These are phyloP conservation scores for Pluvialis apricaria DNA, from an alignment of 2,113 vertebrate species.

Conservation along the genomic window DNA sequence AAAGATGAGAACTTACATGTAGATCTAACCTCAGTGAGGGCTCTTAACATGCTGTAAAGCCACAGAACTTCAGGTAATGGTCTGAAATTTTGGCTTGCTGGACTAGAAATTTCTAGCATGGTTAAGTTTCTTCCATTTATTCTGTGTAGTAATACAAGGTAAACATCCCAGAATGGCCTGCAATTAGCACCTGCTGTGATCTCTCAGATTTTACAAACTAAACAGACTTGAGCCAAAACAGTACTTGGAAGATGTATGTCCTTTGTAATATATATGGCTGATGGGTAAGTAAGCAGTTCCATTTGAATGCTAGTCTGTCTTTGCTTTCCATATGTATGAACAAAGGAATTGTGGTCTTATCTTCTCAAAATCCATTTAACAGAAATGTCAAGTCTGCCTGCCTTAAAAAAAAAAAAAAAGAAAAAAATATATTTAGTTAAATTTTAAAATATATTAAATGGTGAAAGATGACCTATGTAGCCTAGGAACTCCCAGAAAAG, in stretches of 20 bases:
- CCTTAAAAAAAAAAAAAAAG: not conserved
- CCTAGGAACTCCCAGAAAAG: not conserved
- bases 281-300: not conserved
- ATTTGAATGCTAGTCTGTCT: not conserved
- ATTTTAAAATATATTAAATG: not conserved
- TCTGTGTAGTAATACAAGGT: not conserved
- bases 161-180: slow-evolving; percentile 21
- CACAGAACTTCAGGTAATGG: not conserved
- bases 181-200: slow-evolving; percentile 17
- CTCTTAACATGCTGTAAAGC: not conserved
- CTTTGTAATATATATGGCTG: not conserved
- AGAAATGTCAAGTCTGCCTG: not conserved
- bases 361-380: not conserved
- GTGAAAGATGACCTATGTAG: not conserved
- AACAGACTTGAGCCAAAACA: not conserved
- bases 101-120: not conserved
- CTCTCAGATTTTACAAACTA: slow-evolving; percentile 17
- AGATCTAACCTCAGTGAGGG: not conserved
- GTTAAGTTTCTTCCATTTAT: slow-evolving; percentile 28
- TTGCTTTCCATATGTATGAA: not conserved
- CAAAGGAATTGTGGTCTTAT: not conserved
- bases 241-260: not conserved
- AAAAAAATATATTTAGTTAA: not conserved
- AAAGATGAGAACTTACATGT: not conserved
- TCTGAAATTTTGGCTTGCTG: slow-evolving; percentile 2